Percentiles rank a stretch among this genome's conserved stretches.
These are phyloP conservation scores for Atherinosoma microstoma DNA, from an alignment of 2,797 vertebrate genomes.

Conservation along the genomic window DNA sequence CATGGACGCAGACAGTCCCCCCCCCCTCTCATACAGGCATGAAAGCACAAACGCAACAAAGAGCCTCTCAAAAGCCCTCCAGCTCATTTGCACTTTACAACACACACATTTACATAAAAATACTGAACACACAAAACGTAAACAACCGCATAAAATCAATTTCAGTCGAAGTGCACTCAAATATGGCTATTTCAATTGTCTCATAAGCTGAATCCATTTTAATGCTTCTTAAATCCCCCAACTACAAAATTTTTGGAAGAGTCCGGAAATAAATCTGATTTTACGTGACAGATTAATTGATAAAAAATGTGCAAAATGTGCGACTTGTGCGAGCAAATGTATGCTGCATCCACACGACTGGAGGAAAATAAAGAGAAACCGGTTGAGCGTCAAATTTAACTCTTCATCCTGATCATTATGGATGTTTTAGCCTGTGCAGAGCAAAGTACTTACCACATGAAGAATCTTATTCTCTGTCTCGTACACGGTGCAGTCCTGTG, in stretches of 20 bases:
- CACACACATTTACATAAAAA: slow-evolving; percentile 26
- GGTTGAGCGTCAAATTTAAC: not conserved
- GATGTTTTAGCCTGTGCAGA: slow-evolving; percentile 8
- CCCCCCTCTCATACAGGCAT: slow-evolving; percentile 3
- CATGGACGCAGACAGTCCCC: slow-evolving; percentile 52
- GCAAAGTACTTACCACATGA: slow-evolving; percentile 89
- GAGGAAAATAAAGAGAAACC: not conserved
- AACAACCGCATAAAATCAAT: slow-evolving; percentile 12
- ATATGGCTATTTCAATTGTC: slow-evolving; percentile 13
- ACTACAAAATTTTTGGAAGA: not conserved
- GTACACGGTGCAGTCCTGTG: slow-evolving; percentile 90
- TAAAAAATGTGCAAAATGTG: slow-evolving; percentile 2
- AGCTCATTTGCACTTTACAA: slow-evolving; percentile 44
- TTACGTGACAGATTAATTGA: not conserved
- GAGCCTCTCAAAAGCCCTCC: slow-evolving; percentile 40
- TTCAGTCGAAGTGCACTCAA: slow-evolving; percentile 7
- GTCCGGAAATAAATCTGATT: not conserved
- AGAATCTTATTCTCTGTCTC: slow-evolving; percentile 97
- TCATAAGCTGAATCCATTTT: slow-evolving; percentile 7
- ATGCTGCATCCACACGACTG: not conserved
- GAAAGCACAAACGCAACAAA: slow-evolving; percentile 18
- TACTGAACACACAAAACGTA: slow-evolving; percentile 15
- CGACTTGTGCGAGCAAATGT: not conserved
- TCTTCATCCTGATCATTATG: not conserved
- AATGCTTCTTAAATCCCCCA: slow-evolving; percentile 12